Base-by-base conservation (phyloP, 2,113 vertebrate genomes). In the Thermophis baileyi region DNA sequence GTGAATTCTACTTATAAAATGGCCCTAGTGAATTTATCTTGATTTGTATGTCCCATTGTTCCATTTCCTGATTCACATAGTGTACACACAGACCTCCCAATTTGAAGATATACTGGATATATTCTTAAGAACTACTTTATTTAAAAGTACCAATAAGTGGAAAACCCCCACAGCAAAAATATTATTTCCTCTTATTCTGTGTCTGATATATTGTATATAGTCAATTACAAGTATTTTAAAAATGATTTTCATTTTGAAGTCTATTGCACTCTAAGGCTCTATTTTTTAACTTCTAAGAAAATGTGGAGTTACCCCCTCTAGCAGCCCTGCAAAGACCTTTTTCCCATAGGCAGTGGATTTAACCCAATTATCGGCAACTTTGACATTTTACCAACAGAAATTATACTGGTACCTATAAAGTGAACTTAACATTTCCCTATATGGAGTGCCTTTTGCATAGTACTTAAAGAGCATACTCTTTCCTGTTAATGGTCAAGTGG, bases 271-370 rank as follows among this genome's bases (percentile, higher is more conserved):
- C 89, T 20, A 47, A 87, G 89, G 35, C 35, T 47, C 44, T 44
- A 16, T 69, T 69, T 69, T 69, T 35, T 6, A 24, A 60, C 74
- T 35, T 88, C 47, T 54, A 47, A 47, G 46, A 92, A 92, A 89
- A 74, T 81, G 30, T 89, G 49, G 25, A 46, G 35, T n/a, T 54
- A 63, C 49, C 54, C 60, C 49, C 1, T 1, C 3, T 30, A 14
- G 0, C 0, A 27, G 27, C 6, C 0, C 0, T 6, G 30, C 57
- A 0, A 54, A 22, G 16, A 51, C 50, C n/a, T 0, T 22, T 0
- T 69, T 55, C 0, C 91, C 2, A 57, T 1, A 16, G n/a, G 81
- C 47, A 6, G 6, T 0, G 24, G 0, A 87, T 53, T 44, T 27
- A 53, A 0, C 35, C 69, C 40, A 57, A 16, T 6, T n/a, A 85